phyloP scores from a whole-genome alignment of 2,888 invertebrate genomes.

The Xestia xanthographa region DNA sequence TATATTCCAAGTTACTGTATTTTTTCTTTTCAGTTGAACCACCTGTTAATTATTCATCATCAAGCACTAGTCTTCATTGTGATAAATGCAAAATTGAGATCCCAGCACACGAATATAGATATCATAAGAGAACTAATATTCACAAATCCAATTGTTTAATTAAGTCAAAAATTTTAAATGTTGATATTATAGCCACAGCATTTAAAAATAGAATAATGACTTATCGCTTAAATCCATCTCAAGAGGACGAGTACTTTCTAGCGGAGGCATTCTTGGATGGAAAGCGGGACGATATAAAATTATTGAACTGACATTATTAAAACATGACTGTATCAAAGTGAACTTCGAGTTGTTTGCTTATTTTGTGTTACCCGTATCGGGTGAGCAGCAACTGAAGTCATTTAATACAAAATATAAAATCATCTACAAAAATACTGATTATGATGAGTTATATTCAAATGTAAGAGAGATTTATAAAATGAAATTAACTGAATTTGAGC shows the following conservation, averaged over 20 bases:
- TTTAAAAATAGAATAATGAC: slow-evolving; percentile 12
- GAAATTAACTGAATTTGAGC: slow-evolving; percentile 8
- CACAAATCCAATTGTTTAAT: slow-evolving; percentile 9
- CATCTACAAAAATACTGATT: not conserved
- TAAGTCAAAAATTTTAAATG: not conserved
- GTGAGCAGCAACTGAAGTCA: slow-evolving; percentile 11
- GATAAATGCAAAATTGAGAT: no score
- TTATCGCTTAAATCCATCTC: not conserved
- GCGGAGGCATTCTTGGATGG: not conserved
- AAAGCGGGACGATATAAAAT: not conserved
- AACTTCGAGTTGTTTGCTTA: slow-evolving; percentile 9
- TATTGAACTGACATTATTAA: not conserved
- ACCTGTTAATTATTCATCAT: no score
- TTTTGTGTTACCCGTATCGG: not conserved
- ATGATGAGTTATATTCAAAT: not conserved
- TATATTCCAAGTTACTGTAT: no score
- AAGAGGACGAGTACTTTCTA: slow-evolving; percentile 4
- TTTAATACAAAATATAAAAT: slow-evolving; percentile 11
- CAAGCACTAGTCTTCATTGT: no score
- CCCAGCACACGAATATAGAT: not conserved
- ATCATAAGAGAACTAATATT: slow-evolving; percentile 4
- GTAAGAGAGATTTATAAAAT: not conserved
- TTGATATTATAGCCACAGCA: slow-evolving; percentile 16
- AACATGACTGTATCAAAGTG: not conserved
- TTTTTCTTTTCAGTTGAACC: no score